Evolutionary conservation across 2,888 invertebrate genomes (phyloP), one percentile per base, ranked within the genome.

Genomic region (Yponomeuta cagnagella): DNA sequence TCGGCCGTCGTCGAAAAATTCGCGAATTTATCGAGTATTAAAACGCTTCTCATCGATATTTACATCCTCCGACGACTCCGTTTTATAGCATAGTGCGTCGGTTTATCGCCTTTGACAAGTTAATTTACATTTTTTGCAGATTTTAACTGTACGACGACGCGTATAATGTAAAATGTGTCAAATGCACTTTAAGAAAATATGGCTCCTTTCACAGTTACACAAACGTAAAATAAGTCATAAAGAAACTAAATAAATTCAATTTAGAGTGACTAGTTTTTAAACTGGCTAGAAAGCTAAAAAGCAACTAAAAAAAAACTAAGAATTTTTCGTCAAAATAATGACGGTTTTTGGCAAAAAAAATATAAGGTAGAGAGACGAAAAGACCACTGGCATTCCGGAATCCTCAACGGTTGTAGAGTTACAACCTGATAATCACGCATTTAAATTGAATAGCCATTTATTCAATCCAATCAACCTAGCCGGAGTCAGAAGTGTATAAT

Each of bases 401-500:
- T 68, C 58, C 63, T 70, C 64, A 70, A 67, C 52, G 52, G 64
- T 63, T 69, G 70, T 73, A 73, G 72, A 76, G 74, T 78, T 78
- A 78, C 77, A 77, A 78, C 72, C 76, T 77, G 74, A 74, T 73
- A 73, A 73, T 73, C 72, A 73, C 30, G 31, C 10, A 33, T 77
- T 80, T 82, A 37, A 70, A 70, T 70, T 63, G 48, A 70, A 70
- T 65, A 70, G 10, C 63, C 10, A 43, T 70, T 70, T 79, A 82
- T 82, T 79, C 80, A 48, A 66, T 15, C 63, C 43, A 70, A 73
- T 72, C 72, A 68, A 78, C 75, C 73, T 74, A 80, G 76, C 78
- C 81, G 81, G 83, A 81, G 81, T 82, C 82, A 86, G 84, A 80
- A 81, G 83, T 83, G 82, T 78, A 80, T 84, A 83, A 85, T 87